These are phyloP conservation scores for Netelia fuscicornis DNA, from an alignment of 2,888 invertebrate genomes.

Conservation along the genomic window DNA sequence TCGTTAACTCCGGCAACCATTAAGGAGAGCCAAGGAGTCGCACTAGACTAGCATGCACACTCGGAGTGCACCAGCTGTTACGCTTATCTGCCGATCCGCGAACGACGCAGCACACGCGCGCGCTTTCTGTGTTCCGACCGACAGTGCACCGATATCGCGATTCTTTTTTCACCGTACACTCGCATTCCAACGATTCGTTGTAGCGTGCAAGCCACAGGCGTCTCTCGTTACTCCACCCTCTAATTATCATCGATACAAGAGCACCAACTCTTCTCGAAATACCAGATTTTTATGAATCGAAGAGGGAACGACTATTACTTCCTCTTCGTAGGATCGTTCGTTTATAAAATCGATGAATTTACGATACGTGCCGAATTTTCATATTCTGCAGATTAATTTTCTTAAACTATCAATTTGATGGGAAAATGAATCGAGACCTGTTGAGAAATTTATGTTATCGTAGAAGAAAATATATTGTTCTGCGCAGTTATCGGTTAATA, in stretches of 20 bases:
- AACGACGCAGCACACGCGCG: conserved; percentile 37
- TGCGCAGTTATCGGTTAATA: neutral
- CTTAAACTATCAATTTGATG: neutral
- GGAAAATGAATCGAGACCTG: neutral
- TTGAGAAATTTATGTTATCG: conserved; percentile 6
- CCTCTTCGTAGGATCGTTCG: neutral
- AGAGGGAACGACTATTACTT: neutral
- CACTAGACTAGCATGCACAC: conserved; percentile 19
- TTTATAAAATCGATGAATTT: neutral
- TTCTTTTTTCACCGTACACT: conserved; percentile 39
- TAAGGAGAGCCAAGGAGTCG: neutral
- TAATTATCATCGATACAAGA: conserved; percentile 43
- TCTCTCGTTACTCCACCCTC: conserved; percentile 55
- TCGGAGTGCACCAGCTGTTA: conserved; percentile 15
- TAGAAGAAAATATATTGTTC: neutral
- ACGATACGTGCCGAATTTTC: neutral
- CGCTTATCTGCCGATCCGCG: conserved; percentile 60
- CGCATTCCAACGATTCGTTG: conserved; percentile 55
- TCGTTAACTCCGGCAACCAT: neutral
- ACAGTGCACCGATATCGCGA: conserved; percentile 51
- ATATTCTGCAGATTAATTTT: neutral
- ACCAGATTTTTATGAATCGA: conserved; percentile 18
- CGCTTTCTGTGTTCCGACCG: conserved; percentile 35
- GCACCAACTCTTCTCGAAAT: neutral
- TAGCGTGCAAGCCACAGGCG: conserved; percentile 57